Conservation (phyloP, 1,140 invertebrate genomes). For the Diorhabda sublineata region DNA sequence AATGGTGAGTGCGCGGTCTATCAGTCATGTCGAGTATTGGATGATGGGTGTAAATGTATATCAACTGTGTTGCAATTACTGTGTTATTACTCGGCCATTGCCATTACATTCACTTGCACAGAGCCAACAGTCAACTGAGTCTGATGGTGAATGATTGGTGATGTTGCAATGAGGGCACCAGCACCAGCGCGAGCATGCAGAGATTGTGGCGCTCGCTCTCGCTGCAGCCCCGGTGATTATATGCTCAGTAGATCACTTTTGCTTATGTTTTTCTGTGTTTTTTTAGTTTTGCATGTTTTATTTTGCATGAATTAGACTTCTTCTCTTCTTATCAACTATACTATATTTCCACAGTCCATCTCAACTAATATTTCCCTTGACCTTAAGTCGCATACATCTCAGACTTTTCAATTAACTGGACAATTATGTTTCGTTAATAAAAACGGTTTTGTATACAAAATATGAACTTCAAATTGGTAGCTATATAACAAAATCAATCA, state of each 20-base stretch:
- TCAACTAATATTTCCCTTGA: background rate
- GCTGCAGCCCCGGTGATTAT: conserved; percentile 36
- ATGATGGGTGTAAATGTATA: conserved; percentile 32
- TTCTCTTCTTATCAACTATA: conserved; percentile 21
- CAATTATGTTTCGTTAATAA: too few species aligned
- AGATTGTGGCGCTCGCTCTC: conserved; percentile 20
- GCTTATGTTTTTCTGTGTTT: background rate
- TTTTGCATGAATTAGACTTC: conserved; percentile 10
- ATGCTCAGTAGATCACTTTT: conserved; percentile 18
- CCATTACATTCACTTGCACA: conserved; percentile 37
- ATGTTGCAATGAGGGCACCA: conserved; percentile 43
- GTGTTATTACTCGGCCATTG: conserved; percentile 27
- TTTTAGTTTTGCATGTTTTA: conserved; percentile 3
- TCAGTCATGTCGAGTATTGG: conserved; percentile 45
- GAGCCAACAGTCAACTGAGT: conserved; percentile 26
- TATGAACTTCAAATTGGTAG: too few species aligned
- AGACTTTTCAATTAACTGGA: too few species aligned
- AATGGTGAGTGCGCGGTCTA: conserved; percentile 79
- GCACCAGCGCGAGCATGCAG: conserved; percentile 41
- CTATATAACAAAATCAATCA: too few species aligned
- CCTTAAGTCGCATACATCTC: too few species aligned
- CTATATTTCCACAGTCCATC: background rate
- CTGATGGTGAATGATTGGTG: conserved; percentile 29
- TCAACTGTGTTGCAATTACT: conserved; percentile 25
- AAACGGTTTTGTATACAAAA: too few species aligned